Conservation (phyloP, 2,888 invertebrate species). For the Urechis unicinctus region DNA sequence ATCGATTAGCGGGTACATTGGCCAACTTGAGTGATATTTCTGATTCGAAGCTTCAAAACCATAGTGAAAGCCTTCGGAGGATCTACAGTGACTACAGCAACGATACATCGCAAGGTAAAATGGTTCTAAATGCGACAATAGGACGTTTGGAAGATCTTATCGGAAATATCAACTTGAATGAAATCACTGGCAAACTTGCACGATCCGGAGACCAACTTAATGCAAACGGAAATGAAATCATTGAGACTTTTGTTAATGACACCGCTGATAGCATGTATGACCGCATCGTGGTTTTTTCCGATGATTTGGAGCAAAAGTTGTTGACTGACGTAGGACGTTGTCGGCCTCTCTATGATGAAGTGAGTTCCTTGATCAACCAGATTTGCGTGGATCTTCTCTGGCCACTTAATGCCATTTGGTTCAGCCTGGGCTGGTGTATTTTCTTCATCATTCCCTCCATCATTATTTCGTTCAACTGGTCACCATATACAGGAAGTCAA, state of each 20-base stretch:
- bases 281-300: not conserved
- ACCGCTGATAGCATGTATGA: not conserved
- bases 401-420: slow-evolving; percentile 14
- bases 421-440: slow-evolving; percentile 14
- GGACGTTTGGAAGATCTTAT: no score
- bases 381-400: slow-evolving; percentile 63
- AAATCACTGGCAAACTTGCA: no score
- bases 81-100: no score
- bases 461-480: slow-evolving; percentile 10
- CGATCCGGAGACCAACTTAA: not conserved
- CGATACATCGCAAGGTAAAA: no score
- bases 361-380: slow-evolving; percentile 70
- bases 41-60: no score
- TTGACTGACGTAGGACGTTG: slow-evolving; percentile 53
- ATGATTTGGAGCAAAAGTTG: slow-evolving; percentile 7
- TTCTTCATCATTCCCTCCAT: slow-evolving; percentile 9
- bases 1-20: not conserved
- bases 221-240: not conserved
- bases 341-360: slow-evolving; percentile 73
- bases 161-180: no score
- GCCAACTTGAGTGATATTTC: not conserved
- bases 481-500: slow-evolving; percentile 1
- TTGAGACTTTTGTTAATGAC: not conserved
- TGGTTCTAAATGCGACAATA: no score
- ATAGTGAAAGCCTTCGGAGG: no score